phyloP scores from a whole-genome alignment of 2,113 vertebrate species.

The Nyctereutes procyonoides region DNA sequence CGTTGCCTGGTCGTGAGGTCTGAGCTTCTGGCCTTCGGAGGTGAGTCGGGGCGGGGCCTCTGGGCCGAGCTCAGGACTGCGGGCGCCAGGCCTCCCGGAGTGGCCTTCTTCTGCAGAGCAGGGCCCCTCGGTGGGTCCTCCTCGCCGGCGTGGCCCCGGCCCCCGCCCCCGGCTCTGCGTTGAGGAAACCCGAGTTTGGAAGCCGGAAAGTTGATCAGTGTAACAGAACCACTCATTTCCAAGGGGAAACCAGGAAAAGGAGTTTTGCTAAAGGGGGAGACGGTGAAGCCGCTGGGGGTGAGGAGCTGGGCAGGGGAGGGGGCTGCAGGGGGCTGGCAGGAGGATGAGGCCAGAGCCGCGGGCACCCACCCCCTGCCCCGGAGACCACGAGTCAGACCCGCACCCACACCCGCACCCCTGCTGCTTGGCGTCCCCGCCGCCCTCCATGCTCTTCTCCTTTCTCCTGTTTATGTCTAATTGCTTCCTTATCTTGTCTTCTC shows the following conservation, averaged over 20 bases:
- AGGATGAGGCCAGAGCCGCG: neutral
- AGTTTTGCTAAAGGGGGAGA: neutral
- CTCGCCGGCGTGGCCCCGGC: fast-evolving
- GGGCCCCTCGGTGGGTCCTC: neutral
- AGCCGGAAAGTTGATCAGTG: neutral
- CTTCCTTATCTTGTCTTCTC: neutral
- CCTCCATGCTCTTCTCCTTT: neutral
- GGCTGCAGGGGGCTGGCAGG: fast-evolving
- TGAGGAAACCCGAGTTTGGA: neutral
- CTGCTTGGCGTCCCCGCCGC: neutral
- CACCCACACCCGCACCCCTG: neutral
- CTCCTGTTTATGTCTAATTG: neutral
- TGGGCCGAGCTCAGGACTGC: fast-evolving
- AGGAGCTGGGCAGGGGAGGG: no score
- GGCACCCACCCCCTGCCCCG: neutral
- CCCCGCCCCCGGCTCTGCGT: fast-evolving
- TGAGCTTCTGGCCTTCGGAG: constrained; percentile 62
- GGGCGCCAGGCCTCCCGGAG: fast-evolving
- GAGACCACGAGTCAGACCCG: no score
- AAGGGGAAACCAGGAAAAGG: neutral
- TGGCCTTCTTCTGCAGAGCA: neutral
- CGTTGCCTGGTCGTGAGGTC: constrained; percentile 64
- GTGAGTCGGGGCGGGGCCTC: constrained; percentile 72
- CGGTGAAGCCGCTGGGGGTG: fast-evolving
- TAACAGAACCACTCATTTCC: neutral